Conservation (phyloP, 2,797 vertebrate genomes). For the Esox lucius region DNA sequence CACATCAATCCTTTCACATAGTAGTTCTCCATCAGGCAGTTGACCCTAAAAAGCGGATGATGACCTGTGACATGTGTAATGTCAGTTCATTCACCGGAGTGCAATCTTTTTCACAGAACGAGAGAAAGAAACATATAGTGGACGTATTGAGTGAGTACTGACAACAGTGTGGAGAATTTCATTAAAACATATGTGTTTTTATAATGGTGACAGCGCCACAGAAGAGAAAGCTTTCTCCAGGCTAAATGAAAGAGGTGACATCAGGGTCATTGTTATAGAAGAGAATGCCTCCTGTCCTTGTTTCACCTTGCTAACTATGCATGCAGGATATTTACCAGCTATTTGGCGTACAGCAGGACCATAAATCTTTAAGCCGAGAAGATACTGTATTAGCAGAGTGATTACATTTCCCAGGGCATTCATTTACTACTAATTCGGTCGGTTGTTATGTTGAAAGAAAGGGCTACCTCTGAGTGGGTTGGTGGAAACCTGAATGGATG, state of each 20-base stretch:
- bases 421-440: conserved; percentile 19
- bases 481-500: neutral
- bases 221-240: neutral
- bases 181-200: neutral
- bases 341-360: conserved; percentile 11
- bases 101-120: neutral
- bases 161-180: too few relatives aligned
- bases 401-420: conserved; percentile 19
- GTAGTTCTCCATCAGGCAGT: neutral
- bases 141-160: neutral
- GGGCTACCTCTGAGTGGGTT: neutral
- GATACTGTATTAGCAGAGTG: conserved; percentile 15
- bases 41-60: neutral
- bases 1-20: neutral
- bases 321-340: conserved; percentile 32
- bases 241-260: neutral
- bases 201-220: neutral
- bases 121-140: neutral
- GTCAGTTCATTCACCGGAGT: neutral
- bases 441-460: conserved; percentile 17
- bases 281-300: neutral
- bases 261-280: neutral
- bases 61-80: neutral
- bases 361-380: conserved; percentile 33
- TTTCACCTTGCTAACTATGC: conserved; percentile 9